Percentiles rank a stretch among this genome's conserved stretches.
Conservation (phyloP, 1,140 invertebrate genomes). For the Papilio helenus region DNA sequence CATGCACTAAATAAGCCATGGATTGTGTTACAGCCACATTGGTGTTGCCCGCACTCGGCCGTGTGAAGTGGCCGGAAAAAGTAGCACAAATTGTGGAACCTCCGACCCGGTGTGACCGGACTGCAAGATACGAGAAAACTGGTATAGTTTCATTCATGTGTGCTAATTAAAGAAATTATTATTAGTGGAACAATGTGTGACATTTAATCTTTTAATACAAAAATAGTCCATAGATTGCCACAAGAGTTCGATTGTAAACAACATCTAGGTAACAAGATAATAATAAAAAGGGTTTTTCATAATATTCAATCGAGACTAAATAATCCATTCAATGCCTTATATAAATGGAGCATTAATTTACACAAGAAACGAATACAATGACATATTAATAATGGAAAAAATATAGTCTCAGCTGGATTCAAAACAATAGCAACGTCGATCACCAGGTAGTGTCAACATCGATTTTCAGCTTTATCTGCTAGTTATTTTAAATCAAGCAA, state of each 20-base stretch:
- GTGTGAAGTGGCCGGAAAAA: conserved; percentile 5
- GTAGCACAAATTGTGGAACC: conserved; percentile 25
- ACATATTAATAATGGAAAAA: not conserved
- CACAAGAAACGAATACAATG: conserved; percentile 9
- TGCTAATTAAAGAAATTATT: too few relatives aligned
- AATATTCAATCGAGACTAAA: not conserved
- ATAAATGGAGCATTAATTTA: not conserved
- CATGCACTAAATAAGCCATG: conserved; percentile 17
- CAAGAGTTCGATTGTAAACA: not conserved
- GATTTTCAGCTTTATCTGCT: too few relatives aligned
- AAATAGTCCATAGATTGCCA: too few relatives aligned
- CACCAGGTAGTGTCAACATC: not conserved
- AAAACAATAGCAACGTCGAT: not conserved
- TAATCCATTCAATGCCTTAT: not conserved
- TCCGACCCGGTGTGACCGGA: not conserved
- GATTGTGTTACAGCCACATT: not conserved
- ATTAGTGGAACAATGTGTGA: too few relatives aligned
- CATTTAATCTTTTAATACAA: too few relatives aligned
- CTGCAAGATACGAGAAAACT: not conserved
- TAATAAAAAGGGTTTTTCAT: too few relatives aligned
- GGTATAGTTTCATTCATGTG: not conserved
- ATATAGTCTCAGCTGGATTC: too few relatives aligned
- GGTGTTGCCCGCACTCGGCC: not conserved
- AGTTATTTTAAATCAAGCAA: too few relatives aligned
- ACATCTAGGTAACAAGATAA: too few relatives aligned